A percentile compares a stretch with the other conserved stretches of the same genome.
Evolutionary conservation across 1,140 invertebrate genomes (phyloP).

Genomic region (Atta colombica): DNA sequence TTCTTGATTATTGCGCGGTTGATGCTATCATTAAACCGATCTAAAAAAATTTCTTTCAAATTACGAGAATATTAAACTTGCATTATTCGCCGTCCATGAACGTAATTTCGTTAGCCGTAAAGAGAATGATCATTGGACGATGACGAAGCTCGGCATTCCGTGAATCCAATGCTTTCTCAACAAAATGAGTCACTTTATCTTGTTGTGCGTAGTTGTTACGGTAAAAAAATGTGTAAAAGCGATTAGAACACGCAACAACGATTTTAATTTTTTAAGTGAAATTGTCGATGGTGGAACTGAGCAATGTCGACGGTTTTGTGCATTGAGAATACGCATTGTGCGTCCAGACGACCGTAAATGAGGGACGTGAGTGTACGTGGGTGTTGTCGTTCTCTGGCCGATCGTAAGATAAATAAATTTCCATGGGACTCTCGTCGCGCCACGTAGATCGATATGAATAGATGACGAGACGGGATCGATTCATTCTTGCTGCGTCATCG

Average conservation of each 20-base stretch:
- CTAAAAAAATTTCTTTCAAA: slow-evolving; percentile 33
- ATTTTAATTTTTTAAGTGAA: neutral
- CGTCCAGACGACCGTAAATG: slow-evolving; percentile 30
- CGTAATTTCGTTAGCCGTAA: slow-evolving; percentile 41
- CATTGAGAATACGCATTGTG: slow-evolving; percentile 5
- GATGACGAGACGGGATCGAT: slow-evolving; percentile 49
- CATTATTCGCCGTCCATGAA: slow-evolving; percentile 22
- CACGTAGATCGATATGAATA: slow-evolving; percentile 53
- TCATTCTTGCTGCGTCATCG: slow-evolving; percentile 44
- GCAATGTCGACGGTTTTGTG: slow-evolving; percentile 1
- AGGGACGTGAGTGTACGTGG: slow-evolving; percentile 48
- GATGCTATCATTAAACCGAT: slow-evolving; percentile 45
- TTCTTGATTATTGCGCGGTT: slow-evolving; percentile 60
- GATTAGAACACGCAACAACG: neutral
- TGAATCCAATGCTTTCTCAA: slow-evolving; percentile 1
- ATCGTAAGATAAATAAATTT: slow-evolving; percentile 63
- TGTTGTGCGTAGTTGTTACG: slow-evolving; percentile 10
- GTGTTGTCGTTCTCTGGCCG: slow-evolving; percentile 43
- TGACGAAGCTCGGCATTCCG: neutral
- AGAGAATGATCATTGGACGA: slow-evolving; percentile 1
- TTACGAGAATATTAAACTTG: slow-evolving; percentile 40
- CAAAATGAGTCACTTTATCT: neutral
- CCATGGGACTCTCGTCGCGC: slow-evolving; percentile 40
- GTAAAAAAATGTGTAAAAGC: neutral
- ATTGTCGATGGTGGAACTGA: neutral